A percentile compares a stretch with the other conserved stretches of the same genome.
Evolutionary conservation across 2,888 invertebrate genomes (phyloP).

Genomic region (Apoda limacodes): DNA sequence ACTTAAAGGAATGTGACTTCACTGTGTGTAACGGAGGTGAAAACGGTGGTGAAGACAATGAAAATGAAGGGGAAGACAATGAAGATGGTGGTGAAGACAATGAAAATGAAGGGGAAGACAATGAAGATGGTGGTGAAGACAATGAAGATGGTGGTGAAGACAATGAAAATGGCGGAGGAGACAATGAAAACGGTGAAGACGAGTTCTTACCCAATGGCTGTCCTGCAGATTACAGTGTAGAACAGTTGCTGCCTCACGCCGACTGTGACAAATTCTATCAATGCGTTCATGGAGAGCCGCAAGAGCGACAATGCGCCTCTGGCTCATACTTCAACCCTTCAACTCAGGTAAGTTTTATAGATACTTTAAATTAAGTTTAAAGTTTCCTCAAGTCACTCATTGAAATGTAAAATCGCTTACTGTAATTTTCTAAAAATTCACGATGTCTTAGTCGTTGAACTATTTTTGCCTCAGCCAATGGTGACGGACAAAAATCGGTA

Average conservation of each 20-base stretch:
- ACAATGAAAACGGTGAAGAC: slow-evolving; percentile 5
- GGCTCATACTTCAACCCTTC: slow-evolving; percentile 32
- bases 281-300: slow-evolving; percentile 27
- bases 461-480: no score
- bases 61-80: slow-evolving; percentile 7
- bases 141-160: slow-evolving; percentile 9
- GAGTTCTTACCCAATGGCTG: slow-evolving; percentile 25
- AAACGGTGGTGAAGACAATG: slow-evolving; percentile 14
- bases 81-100: slow-evolving; percentile 11
- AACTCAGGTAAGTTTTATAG: slow-evolving; percentile 29
- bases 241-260: slow-evolving; percentile 28
- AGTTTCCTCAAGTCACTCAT: no score
- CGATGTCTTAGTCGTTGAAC: no score
- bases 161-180: slow-evolving; percentile 5
- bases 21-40: slow-evolving; percentile 9
- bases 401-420: no score
- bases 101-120: slow-evolving; percentile 6
- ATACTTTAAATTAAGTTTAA: no score
- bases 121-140: slow-evolving; percentile 2
- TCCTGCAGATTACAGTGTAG: slow-evolving; percentile 24
- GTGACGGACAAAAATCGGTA: no score
- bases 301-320: slow-evolving; percentile 23
- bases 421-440: no score
- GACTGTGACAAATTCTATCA: slow-evolving; percentile 31
- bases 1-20: slow-evolving; percentile 1